Evolutionary conservation across 2,113 vertebrate species (phyloP).

Genomic region (Pitta sordida): DNA sequence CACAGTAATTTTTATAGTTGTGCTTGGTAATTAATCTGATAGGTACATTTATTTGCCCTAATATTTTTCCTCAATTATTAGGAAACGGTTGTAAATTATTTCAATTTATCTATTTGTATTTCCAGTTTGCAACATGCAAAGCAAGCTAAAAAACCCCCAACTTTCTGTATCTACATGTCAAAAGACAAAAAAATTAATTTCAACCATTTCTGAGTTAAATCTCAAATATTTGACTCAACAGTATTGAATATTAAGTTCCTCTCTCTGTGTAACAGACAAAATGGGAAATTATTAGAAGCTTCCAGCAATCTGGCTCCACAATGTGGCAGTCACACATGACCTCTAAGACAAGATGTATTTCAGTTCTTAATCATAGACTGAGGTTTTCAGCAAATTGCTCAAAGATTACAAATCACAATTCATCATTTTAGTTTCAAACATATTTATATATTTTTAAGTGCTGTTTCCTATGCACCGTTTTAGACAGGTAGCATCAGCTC

Average conservation of each 20-base stretch:
- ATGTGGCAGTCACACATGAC: not conserved
- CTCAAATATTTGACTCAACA: not conserved
- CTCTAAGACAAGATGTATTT: not conserved
- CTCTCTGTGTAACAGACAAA: not conserved
- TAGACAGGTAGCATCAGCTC: not conserved
- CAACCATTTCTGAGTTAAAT: not conserved
- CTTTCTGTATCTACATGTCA: not conserved
- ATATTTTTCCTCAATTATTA: not conserved
- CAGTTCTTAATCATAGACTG: not conserved
- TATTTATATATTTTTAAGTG: not conserved
- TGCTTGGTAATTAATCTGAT: not conserved
- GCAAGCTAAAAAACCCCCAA: not conserved
- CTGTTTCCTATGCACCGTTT: not conserved
- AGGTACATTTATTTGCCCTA: not conserved
- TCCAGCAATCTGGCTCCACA: not conserved
- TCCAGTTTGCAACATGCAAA: not conserved
- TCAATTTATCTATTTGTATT: not conserved
- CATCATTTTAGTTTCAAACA: not conserved
- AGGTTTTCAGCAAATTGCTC: not conserved
- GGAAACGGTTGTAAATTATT: not conserved
- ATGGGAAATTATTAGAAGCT: not conserved
- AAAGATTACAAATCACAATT: not conserved
- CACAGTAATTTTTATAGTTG: not conserved
- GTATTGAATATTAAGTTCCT: not conserved
- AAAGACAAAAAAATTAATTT: not conserved